These are phyloP conservation scores for Scytalopus superciliaris DNA, from an alignment of 2,113 vertebrate species.

Conservation along the genomic window DNA sequence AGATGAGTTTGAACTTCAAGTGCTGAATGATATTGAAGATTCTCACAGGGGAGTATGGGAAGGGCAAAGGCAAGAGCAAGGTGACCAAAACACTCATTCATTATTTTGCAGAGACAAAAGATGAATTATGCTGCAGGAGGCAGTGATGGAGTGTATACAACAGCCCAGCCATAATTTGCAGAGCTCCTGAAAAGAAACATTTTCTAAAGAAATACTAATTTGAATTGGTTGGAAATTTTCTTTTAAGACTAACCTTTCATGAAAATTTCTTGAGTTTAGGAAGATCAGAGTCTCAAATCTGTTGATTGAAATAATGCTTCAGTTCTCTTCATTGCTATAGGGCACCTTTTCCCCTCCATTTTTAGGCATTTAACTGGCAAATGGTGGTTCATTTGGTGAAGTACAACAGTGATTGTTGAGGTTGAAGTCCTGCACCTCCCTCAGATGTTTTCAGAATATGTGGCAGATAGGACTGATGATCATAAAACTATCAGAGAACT, in stretches of 20 bases:
- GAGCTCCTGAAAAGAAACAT: background rate
- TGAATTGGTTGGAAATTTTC: background rate
- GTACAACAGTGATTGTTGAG: background rate
- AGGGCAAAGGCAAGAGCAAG: conserved; percentile 7
- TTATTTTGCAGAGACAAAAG: conserved; percentile 7
- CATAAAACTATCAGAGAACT: background rate
- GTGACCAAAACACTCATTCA: background rate
- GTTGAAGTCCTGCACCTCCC: background rate
- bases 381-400: background rate
- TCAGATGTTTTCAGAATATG: background rate
- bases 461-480: background rate
- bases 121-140: background rate
- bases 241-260: background rate
- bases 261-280: background rate
- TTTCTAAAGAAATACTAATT: background rate
- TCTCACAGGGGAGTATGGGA: background rate
- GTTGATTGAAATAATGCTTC: background rate
- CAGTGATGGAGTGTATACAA: background rate
- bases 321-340: background rate
- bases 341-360: background rate
- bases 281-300: background rate
- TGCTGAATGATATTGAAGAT: background rate
- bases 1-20: conserved; percentile 23
- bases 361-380: background rate
- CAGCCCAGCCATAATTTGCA: background rate